These are phyloP conservation scores for Thripadectes ignobilis DNA, from an alignment of 2,797 vertebrate species.

Conservation along the genomic window DNA sequence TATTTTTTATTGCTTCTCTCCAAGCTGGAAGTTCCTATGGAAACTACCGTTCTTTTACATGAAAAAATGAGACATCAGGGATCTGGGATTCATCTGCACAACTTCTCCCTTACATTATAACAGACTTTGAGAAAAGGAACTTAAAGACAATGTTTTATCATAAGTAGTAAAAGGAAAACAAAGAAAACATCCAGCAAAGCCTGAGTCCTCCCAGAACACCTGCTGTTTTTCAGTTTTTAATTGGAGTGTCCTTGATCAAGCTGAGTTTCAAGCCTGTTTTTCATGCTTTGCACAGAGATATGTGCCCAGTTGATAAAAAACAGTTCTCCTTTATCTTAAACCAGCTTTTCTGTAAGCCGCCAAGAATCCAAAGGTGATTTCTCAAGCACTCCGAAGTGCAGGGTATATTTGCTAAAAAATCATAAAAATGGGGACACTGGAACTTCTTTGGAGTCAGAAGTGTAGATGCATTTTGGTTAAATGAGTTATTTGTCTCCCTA, in stretches of 20 bases:
- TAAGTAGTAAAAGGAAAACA: not conserved
- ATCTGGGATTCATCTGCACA: not conserved
- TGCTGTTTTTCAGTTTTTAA: not conserved
- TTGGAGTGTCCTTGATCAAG: not conserved
- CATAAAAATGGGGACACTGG: not conserved
- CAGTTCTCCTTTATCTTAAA: slow-evolving; percentile 22
- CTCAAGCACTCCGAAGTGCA: not conserved
- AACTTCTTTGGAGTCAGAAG: not conserved
- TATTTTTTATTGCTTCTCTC: not conserved
- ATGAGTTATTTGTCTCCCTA: not conserved
- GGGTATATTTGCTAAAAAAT: not conserved
- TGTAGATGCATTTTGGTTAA: not conserved
- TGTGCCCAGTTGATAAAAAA: not conserved
- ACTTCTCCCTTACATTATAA: not conserved
- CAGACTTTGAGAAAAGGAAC: not conserved
- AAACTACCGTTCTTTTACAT: not conserved
- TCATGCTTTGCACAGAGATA: not conserved
- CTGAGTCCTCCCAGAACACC: not conserved
- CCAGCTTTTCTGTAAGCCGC: not conserved
- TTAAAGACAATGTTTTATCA: not conserved
- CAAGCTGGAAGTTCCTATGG: not conserved
- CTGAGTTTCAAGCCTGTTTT: not conserved
- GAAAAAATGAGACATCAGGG: not conserved
- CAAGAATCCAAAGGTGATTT: not conserved
- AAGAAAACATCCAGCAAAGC: not conserved